phyloP scores from a whole-genome alignment of 2,888 invertebrate species.

The Lithophane leautieri region DNA sequence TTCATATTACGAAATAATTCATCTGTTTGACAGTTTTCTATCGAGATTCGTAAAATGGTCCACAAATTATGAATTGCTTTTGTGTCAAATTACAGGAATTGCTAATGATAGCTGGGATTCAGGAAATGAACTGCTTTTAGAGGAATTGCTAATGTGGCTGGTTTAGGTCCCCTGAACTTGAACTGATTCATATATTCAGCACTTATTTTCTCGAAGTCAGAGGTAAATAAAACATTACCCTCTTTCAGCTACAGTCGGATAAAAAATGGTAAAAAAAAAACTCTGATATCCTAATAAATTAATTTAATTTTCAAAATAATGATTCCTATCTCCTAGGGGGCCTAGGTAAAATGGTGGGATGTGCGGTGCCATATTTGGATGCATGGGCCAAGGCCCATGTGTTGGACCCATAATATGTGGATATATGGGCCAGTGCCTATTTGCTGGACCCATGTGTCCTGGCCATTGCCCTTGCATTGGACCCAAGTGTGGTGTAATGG shows the following conservation, averaged over 20 bases:
- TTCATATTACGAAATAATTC: no score
- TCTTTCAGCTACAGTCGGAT: not conserved
- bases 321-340: not conserved
- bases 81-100: no score
- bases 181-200: not conserved
- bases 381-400: not conserved
- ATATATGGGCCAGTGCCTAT: not conserved
- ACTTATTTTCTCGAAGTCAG: no score
- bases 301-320: slow-evolving; percentile 13
- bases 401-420: not conserved
- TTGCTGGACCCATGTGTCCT: not conserved
- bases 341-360: slow-evolving; percentile 6
- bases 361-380: not conserved
- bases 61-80: no score
- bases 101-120: no score
- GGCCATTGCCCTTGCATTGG: not conserved
- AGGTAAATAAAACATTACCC: no score
- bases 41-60: no score
- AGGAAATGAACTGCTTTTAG: no score
- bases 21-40: no score
- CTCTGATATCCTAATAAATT: not conserved
- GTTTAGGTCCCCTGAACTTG: not conserved
- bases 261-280: not conserved
- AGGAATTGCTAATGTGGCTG: no score
- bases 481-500: not conserved